Evolutionary conservation across 2,113 vertebrate species (phyloP).

Genomic region (Lampris incognitus): DNA sequence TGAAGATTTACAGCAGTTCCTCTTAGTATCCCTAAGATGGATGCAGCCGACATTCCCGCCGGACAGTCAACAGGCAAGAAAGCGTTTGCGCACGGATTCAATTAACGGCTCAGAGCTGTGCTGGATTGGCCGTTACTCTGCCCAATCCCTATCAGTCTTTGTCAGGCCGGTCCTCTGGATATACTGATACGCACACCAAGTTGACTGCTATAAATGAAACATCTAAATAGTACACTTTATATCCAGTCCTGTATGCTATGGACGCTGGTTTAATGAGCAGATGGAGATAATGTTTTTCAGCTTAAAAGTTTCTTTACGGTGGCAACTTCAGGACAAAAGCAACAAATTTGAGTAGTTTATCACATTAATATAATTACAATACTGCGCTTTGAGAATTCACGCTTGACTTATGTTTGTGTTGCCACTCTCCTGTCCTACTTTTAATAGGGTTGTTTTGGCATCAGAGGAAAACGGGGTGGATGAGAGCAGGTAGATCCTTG

Average conservation of each 20-base stretch:
- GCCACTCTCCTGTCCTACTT: no score
- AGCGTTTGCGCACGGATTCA: constrained; percentile 80
- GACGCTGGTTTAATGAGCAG: neutral
- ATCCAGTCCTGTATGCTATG: constrained; percentile 1
- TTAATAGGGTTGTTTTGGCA: no score
- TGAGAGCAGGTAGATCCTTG: neutral
- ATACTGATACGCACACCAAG: constrained; percentile 22
- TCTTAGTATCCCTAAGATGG: constrained; percentile 53
- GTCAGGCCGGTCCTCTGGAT: constrained; percentile 63
- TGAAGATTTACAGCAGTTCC: constrained; percentile 57
- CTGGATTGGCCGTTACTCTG: constrained; percentile 75
- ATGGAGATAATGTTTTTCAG: neutral
- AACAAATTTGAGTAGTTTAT: neutral
- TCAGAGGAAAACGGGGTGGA: neutral
- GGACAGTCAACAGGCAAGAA: constrained; percentile 72
- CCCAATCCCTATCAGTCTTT: constrained; percentile 74
- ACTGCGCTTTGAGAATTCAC: no score
- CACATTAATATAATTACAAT: no score
- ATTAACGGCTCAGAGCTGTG: constrained; percentile 76
- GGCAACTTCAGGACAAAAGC: neutral
- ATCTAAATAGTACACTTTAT: constrained; percentile 26
- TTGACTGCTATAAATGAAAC: constrained; percentile 3
- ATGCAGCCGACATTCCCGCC: constrained; percentile 55
- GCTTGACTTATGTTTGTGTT: no score
- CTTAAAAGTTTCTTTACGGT: neutral